phyloP scores from a whole-genome alignment of 2,113 vertebrate species.

The Phoxinus phoxinus region DNA sequence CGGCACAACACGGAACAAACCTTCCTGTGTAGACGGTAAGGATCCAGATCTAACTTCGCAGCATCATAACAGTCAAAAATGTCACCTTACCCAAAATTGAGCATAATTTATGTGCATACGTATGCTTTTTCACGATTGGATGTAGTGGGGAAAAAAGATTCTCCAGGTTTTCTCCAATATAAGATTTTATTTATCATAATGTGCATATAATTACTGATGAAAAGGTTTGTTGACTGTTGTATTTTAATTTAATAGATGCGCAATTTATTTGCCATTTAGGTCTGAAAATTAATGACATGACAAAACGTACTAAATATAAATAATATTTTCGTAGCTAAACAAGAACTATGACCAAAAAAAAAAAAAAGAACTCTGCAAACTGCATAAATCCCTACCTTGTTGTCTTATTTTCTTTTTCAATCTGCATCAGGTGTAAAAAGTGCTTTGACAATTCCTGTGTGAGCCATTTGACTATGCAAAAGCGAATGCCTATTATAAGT shows the following conservation, averaged over 20 bases:
- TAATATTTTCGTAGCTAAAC: neutral
- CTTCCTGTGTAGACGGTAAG: slow-evolving; percentile 98
- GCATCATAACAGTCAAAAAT: neutral
- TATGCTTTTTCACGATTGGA: neutral
- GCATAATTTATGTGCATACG: neutral
- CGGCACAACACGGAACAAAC: slow-evolving; percentile 97
- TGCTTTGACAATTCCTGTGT: neutral
- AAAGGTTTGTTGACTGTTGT: neutral
- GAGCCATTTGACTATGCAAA: neutral
- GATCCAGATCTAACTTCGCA: slow-evolving; percentile 39
- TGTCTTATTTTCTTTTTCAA: neutral
- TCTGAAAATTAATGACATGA: neutral
- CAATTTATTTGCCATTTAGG: neutral
- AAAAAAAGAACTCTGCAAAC: neutral
- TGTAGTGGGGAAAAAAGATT: neutral
- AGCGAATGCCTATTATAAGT: slow-evolving; percentile 7
- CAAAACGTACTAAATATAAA: neutral
- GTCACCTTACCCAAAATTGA: neutral
- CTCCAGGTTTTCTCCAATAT: neutral
- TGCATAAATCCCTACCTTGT: neutral
- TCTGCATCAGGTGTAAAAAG: neutral
- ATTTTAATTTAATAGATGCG: too few relatives aligned
- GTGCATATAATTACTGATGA: neutral
- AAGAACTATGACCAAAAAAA: neutral
- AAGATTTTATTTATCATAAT: neutral